These are phyloP conservation scores for Heliconius sara DNA, from an alignment of 2,888 invertebrate species.

Conservation along the genomic window DNA sequence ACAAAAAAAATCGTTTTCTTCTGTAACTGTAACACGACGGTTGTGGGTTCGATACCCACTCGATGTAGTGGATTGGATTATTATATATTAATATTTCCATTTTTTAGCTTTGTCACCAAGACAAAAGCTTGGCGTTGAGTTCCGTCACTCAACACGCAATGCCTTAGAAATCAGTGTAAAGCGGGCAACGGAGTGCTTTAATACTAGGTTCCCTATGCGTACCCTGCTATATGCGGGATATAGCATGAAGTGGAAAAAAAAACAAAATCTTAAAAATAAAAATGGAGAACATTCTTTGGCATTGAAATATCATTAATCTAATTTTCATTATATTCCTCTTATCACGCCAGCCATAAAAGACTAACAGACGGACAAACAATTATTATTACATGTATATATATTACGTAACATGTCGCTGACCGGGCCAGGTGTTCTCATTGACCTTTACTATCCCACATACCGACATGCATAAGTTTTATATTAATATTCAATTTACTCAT, in stretches of 20 bases:
- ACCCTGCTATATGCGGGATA: too few species aligned
- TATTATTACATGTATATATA: slow-evolving; percentile 10
- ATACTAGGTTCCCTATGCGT: too few species aligned
- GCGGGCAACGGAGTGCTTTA: too few species aligned
- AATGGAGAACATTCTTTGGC: not conserved
- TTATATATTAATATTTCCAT: too few species aligned
- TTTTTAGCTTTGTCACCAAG: too few species aligned
- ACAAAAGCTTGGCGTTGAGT: too few species aligned
- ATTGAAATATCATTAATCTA: not conserved
- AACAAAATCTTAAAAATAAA: not conserved
- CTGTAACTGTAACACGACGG: too few species aligned
- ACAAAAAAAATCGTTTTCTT: too few species aligned
- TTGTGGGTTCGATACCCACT: too few species aligned
- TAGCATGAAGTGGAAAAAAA: not conserved
- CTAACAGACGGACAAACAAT: slow-evolving; percentile 5
- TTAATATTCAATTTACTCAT: slow-evolving; percentile 77
- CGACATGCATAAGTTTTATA: slow-evolving; percentile 63
- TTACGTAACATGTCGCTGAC: slow-evolving; percentile 45
- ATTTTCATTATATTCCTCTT: not conserved
- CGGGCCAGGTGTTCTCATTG: slow-evolving; percentile 67
- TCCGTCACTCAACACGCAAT: too few species aligned
- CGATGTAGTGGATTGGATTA: too few species aligned
- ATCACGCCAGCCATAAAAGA: not conserved
- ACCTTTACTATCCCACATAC: slow-evolving; percentile 66
- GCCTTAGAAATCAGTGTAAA: too few species aligned